phyloP scores from a whole-genome alignment of 35 echinoderm and acorn worm genomes.

The Hemicentrotus pulcherrimus region DNA sequence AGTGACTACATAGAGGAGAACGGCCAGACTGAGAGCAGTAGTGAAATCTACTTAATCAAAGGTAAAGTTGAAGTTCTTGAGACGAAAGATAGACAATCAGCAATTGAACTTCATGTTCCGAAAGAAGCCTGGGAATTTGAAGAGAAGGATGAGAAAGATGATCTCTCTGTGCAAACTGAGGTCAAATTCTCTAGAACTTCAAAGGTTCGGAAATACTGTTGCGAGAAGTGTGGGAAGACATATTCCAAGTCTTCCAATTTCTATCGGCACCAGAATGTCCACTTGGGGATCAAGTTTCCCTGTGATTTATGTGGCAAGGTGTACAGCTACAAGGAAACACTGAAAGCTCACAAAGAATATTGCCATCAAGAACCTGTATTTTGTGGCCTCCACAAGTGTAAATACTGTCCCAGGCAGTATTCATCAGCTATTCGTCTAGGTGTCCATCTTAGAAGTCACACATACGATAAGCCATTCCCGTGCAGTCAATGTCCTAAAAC shows the following conservation, averaged over 20 bases:
- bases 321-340: slow-evolving; percentile 23
- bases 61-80: neutral
- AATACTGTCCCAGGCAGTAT: slow-evolving; percentile 55
- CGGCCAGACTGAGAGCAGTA: neutral
- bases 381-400: slow-evolving; percentile 17
- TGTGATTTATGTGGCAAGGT: neutral
- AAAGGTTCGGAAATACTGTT: neutral
- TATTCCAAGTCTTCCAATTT: slow-evolving; percentile 43
- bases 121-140: neutral
- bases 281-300: neutral
- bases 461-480: slow-evolving; percentile 44
- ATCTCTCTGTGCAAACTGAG: neutral
- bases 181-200: neutral
- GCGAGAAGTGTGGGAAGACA: slow-evolving; percentile 27
- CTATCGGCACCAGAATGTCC: neutral
- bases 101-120: neutral
- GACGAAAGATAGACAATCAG: neutral
- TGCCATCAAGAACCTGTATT: neutral
- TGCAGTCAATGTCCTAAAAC: slow-evolving; percentile 42
- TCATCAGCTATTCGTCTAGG: slow-evolving; percentile 26
- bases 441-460: slow-evolving; percentile 52
- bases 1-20: neutral
- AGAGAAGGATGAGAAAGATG: neutral
- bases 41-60: neutral
- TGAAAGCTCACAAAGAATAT: slow-evolving; percentile 44